Evolutionary conservation across 2,797 vertebrate species (phyloP), one percentile per base, ranked within the genome.

Genomic region (Molothrus ater): DNA sequence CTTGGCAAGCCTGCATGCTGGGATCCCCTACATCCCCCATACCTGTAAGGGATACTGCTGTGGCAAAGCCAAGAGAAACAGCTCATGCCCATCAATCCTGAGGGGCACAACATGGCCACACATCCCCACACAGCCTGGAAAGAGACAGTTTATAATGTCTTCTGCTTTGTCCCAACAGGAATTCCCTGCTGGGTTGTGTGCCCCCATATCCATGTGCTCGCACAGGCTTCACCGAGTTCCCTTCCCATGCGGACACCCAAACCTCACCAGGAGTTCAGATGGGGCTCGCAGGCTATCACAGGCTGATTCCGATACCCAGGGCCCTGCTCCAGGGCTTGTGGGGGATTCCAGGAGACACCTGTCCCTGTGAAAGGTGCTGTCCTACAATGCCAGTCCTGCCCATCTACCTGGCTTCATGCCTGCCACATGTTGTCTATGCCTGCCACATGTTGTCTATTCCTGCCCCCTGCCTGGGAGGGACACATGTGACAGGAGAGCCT

Each of bases 261-360:
- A 28, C 14, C 14, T 17, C 2, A 3, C 15, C 7, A 11, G 22
- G 13, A 87, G 34, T 56, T 7, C 3, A 18, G 16, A n/a, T 88
- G 50, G 28, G 47, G 26, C 54, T 70, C 76, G 65, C 53, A 54
- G 54, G 42, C 25, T 51, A 12, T 36, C 2, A 6, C 21, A 74
- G 28, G 11, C 19, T 80, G 51, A 80, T 56, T 5, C 9, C 34
- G 6, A 6, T 5, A 53, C 7, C 40, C 38, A 17, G 28, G n/a
- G 24, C 26, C 28, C 31, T 1, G 7, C 9, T 26, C 17, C 1
- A 1, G 15, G 21, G 40, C 28, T 63, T 1, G 0, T 0, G 0
- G 22, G 22, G 2, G 11, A 70, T 40, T 47, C 47, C 47, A 51
- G 47, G 17, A n/a, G 17, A 85, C 53, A 38, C 0, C 0, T 29